A percentile compares a stretch with the other conserved stretches of the same genome.
phyloP scores from a whole-genome alignment of 2,113 vertebrate genomes.

The Willisornis vidua region DNA sequence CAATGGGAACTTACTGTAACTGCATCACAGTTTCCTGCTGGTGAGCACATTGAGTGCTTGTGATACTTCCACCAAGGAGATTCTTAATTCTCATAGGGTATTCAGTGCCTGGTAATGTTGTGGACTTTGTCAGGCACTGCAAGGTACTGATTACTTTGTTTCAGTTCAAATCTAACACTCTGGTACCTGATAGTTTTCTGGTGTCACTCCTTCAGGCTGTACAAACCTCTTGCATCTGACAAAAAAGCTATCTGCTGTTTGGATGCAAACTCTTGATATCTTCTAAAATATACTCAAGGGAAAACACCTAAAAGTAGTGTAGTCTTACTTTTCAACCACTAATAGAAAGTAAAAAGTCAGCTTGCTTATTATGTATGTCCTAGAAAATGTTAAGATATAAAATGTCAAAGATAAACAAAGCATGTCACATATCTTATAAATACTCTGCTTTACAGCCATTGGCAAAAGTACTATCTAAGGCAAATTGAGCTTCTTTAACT shows the following conservation, averaged over 20 bases:
- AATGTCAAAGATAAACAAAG: neutral
- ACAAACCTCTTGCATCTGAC: neutral
- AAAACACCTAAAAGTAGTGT: neutral
- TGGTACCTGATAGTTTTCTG: neutral
- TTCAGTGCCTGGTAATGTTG: neutral
- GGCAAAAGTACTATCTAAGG: neutral
- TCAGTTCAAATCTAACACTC: neutral
- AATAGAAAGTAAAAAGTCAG: neutral
- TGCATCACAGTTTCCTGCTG: neutral
- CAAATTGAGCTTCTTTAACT: neutral
- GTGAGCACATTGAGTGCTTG: neutral
- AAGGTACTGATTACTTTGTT: neutral
- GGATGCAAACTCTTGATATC: neutral
- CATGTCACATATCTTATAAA: neutral
- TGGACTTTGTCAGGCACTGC: neutral
- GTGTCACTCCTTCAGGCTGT: neutral
- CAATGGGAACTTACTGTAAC: neutral
- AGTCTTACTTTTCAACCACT: neutral
- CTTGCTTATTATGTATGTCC: neutral
- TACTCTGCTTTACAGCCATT: neutral
- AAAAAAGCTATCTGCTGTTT: accelerated
- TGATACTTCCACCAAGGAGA: neutral
- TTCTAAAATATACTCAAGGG: neutral
- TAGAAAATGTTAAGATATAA: neutral
- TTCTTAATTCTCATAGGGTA: neutral